A percentile compares a stretch with the other conserved stretches of the same genome.
These are phyloP conservation scores for Crotalus helleri DNA, from an alignment of 2,113 vertebrate species.

Conservation along the genomic window DNA sequence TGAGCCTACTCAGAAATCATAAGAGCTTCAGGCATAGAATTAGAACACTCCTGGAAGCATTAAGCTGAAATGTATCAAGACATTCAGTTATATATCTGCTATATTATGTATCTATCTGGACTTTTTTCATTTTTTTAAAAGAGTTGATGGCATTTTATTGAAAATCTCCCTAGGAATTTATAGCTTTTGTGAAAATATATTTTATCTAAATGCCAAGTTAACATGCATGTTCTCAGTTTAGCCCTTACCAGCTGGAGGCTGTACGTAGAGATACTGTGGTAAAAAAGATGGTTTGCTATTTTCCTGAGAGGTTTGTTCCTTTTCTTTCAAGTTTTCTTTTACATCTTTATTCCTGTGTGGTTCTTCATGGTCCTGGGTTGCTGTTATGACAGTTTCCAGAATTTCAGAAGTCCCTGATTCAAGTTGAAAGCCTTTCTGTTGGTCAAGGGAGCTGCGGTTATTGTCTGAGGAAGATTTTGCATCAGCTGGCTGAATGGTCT, in stretches of 20 bases:
- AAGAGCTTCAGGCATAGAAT: neutral
- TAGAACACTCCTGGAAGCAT: neutral
- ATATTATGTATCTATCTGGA: neutral
- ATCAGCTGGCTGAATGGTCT: constrained; percentile 38
- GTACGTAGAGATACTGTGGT: constrained; percentile 82
- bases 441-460: neutral
- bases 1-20: neutral
- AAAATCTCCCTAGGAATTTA: neutral
- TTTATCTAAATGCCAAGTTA: neutral
- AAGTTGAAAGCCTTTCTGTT: constrained; percentile 7
- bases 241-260: constrained; percentile 79
- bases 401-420: constrained; percentile 15
- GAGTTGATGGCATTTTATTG: neutral
- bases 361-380: constrained; percentile 47
- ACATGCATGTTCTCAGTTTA: neutral
- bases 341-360: constrained; percentile 31
- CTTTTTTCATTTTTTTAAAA: neutral
- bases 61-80: neutral
- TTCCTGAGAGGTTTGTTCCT: constrained; percentile 51
- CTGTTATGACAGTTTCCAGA: constrained; percentile 21
- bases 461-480: constrained; percentile 17
- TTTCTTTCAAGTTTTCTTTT: constrained; percentile 49
- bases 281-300: constrained; percentile 57
- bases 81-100: neutral
- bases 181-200: neutral